These are phyloP conservation scores for Drosophila setifemur DNA, from an alignment of 1,140 invertebrate genomes.

Conservation along the genomic window DNA sequence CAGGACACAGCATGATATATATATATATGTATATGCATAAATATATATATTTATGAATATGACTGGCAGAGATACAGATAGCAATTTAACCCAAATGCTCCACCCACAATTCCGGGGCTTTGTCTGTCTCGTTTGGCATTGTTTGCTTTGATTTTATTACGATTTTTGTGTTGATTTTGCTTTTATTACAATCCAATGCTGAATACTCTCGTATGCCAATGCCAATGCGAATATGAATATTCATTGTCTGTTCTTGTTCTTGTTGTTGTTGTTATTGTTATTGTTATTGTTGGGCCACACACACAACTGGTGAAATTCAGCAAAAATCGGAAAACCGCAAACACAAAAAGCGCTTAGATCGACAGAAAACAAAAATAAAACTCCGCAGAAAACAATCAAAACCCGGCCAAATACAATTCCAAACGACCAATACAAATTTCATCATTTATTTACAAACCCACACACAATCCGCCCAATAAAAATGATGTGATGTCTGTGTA, in stretches of 20 bases:
- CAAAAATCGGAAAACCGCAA: conserved; percentile 70
- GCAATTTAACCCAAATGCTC: background rate
- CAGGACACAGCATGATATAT: conserved; percentile 17
- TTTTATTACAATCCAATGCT: conserved; percentile 75
- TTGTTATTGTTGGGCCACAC: conserved; percentile 29
- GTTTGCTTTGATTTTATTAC: conserved; percentile 79
- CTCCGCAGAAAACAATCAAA: conserved; percentile 37
- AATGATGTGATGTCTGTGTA: conserved; percentile 40
- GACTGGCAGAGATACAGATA: conserved; percentile 1
- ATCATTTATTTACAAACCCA: conserved; percentile 43
- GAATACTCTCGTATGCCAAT: conserved; percentile 8
- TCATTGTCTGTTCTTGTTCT: conserved; percentile 25
- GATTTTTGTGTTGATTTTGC: conserved; percentile 79
- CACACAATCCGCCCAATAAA: conserved; percentile 25
- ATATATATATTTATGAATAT: conserved; percentile 32
- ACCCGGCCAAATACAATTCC: conserved; percentile 37
- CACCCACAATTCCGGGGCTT: background rate
- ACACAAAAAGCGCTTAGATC: conserved; percentile 74
- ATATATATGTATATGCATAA: background rate
- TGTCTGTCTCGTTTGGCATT: conserved; percentile 44
- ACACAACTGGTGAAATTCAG: conserved; percentile 43
- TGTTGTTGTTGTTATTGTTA: conserved; percentile 2
- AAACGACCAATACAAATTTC: conserved; percentile 48
- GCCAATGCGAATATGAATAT: conserved; percentile 39
- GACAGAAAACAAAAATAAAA: conserved; percentile 52